Evolutionary conservation across 2,113 vertebrate species (phyloP).

Genomic region (Gasterosteus nipponicus): DNA sequence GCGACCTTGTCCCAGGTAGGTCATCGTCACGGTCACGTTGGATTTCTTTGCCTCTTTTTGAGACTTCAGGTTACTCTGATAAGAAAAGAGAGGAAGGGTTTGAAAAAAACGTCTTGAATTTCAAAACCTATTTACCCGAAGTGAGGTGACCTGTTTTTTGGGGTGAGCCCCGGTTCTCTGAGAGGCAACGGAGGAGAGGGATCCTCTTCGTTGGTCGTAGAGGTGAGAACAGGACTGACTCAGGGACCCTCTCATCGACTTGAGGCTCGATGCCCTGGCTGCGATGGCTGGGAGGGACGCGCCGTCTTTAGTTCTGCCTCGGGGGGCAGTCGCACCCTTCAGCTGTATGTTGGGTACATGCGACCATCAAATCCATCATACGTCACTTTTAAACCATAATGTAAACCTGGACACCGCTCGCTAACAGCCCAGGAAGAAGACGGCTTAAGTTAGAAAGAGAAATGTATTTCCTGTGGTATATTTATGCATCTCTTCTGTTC

Average conservation of each 20-base stretch:
- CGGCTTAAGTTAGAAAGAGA: neutral
- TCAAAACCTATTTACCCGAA: neutral
- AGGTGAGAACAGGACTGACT: constrained; percentile 79
- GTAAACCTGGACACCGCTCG: neutral
- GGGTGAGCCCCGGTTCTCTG: constrained; percentile 48
- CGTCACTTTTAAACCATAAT: neutral
- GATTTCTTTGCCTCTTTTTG: constrained; percentile 74
- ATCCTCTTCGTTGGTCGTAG: constrained; percentile 68
- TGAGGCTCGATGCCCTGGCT: constrained; percentile 59
- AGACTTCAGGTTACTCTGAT: constrained; percentile 66
- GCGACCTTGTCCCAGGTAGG: constrained; percentile 77
- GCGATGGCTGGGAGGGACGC: constrained; percentile 75
- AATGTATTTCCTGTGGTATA: neutral
- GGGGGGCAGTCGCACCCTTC: constrained; percentile 30
- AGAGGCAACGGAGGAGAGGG: constrained; percentile 71
- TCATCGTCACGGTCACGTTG: constrained; percentile 81
- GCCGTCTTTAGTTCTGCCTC: constrained; percentile 36
- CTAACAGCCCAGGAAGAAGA: neutral
- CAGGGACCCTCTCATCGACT: constrained; percentile 54
- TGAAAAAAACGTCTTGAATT: neutral
- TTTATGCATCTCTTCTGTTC: neutral
- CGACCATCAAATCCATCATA: neutral
- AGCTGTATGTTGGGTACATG: constrained; percentile 49
- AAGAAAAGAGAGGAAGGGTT: neutral
- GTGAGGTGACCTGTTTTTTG: constrained; percentile 63